These are phyloP conservation scores for Morelia viridis DNA, from an alignment of 2,797 vertebrate species.

Conservation along the genomic window DNA sequence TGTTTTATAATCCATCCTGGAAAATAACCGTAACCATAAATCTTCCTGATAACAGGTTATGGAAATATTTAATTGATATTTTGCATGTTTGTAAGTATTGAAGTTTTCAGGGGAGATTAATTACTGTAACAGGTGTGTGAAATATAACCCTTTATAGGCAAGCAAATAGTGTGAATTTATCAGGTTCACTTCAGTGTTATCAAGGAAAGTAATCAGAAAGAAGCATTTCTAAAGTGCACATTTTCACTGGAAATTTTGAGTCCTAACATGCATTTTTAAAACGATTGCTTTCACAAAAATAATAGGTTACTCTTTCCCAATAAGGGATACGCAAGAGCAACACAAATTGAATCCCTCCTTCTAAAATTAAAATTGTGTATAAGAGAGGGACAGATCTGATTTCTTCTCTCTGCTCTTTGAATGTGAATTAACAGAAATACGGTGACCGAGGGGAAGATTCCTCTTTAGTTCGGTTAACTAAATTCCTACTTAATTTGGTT, in stretches of 20 bases:
- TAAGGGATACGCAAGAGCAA: neutral
- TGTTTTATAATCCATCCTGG: neutral
- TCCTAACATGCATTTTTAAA: neutral
- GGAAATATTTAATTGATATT: slow-evolving; percentile 12
- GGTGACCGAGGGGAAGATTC: neutral
- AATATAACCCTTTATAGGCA: neutral
- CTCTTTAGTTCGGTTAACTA: neutral
- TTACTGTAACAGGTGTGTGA: neutral
- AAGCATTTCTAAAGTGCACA: neutral
- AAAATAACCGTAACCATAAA: neutral
- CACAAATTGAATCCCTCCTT: neutral
- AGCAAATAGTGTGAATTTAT: neutral
- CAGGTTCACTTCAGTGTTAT: neutral
- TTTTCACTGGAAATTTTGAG: neutral
- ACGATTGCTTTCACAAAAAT: neutral
- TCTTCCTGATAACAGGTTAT: neutral
- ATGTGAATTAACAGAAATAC: neutral
- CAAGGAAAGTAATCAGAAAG: neutral
- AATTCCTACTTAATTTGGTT: neutral
- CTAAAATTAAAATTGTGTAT: neutral
- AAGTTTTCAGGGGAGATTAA: neutral
- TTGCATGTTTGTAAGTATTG: neutral
- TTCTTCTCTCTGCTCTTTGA: neutral
- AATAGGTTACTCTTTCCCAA: neutral
- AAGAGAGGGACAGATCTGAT: neutral